Base-by-base conservation (phyloP, 2,888 invertebrate species). In the Alviniconcha strummeri region DNA sequence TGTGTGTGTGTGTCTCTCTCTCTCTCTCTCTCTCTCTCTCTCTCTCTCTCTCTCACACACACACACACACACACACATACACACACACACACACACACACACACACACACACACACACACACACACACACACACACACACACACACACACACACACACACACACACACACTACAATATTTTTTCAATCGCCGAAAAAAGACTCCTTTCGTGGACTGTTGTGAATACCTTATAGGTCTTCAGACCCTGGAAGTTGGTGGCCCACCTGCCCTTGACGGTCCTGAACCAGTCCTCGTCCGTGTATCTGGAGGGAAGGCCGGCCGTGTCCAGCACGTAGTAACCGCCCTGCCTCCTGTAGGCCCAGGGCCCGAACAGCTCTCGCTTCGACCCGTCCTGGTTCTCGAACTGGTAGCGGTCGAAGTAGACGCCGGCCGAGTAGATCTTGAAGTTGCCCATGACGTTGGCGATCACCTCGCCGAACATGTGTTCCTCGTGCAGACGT, bases 381-480 rank as follows among this genome's bases (percentile, higher is more conserved):
- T 76, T 76, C 0, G 86, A 78, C 13, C 86, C 87, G 82, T 90
- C 87, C 19, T 81, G 77, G 71, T 89, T 98, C 8, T 97, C 96
- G 93, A 98, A 99, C 94, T 98, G 97, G 93, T 98, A 84, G 11
- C 86, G 95, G 92, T 17, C 98, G 96, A 97, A 97, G 91, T 95
- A 96, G 84, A 96, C 96, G 89, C 97, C 98, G 78, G 98, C 97
- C 0, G 97, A 96, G 97, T 97, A 97, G 85, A 98, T 96, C 93
- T 97, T 96, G 84, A 96, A 96, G 93, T 98, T 97, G 1, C 98
- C 98, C 91, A 98, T 95, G 0, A 98, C 96, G 83, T 98, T 94
- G 1, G 98, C 96, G 60, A 98, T 94, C 0, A 98, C 98, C 94
- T 99, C 98, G 0, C 97, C 98, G 90, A 98, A 96, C 96, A 98